These are phyloP conservation scores for human (Homo sapiens) DNA, from an alignment of 2,113 vertebrate species.

Conservation along the genomic window GRCh38 chr15:39076501-39077000, in stretches of 20 bases:
- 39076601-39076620: not conserved
- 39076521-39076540: not conserved
- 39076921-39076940: not conserved
- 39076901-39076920: not conserved
- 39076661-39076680: not conserved
- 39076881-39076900: not conserved
- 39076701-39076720: not conserved
- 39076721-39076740: not conserved
- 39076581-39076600: not conserved
- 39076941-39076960: not conserved
- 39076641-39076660: slow-evolving; percentile 14
- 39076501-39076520: not conserved
- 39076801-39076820: not conserved
- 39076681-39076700: not conserved
- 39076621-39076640: not conserved
- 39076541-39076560: not conserved
- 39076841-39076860: not conserved
- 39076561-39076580: not conserved
- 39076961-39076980: not conserved
- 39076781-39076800: not conserved
- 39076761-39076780: not conserved
- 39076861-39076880: not conserved
- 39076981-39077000: not conserved
- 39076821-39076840: slow-evolving; percentile 11
- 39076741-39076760: not conserved